Percentiles rank a stretch among this genome's conserved stretches.
Conservation (phyloP, 2,797 vertebrate species). For the Aeoliscus strigatus region DNA sequence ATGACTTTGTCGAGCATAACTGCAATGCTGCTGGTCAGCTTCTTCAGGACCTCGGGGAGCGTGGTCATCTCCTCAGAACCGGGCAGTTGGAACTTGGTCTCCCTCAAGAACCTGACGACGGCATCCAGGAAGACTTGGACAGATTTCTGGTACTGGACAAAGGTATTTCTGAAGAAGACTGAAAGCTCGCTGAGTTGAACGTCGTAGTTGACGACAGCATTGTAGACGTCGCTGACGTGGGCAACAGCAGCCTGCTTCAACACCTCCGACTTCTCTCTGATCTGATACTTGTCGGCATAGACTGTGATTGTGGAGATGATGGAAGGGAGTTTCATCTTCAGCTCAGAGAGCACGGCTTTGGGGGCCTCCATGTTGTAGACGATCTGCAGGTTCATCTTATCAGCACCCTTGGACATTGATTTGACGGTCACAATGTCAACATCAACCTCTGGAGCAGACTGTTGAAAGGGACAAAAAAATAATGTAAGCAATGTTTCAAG, state of each 20-base stretch:
- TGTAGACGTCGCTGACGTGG: constrained; percentile 59
- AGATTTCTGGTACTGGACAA: constrained; percentile 47
- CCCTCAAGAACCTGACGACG: constrained; percentile 72
- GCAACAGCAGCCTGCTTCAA: constrained; percentile 65
- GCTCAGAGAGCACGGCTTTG: constrained; percentile 64
- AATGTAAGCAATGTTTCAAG: not conserved
- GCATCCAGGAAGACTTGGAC: constrained; percentile 69
- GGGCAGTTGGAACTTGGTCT: constrained; percentile 77
- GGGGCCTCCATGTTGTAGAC: constrained; percentile 77
- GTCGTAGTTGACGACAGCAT: constrained; percentile 48
- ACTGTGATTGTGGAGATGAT: constrained; percentile 53
- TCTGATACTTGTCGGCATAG: constrained; percentile 73
- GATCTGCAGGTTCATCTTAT: constrained; percentile 69
- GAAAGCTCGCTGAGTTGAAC: constrained; percentile 65
- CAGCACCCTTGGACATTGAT: constrained; percentile 52
- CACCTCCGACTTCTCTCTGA: constrained; percentile 65
- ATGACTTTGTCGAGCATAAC: constrained; percentile 51
- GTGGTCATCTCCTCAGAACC: constrained; percentile 69
- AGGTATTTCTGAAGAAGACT: constrained; percentile 62
- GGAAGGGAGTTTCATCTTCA: constrained; percentile 73
- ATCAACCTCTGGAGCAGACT: constrained; percentile 79
- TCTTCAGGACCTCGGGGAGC: constrained; percentile 66
- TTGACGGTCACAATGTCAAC: constrained; percentile 76
- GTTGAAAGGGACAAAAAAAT: constrained; percentile 23
- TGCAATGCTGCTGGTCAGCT: constrained; percentile 55